Evolutionary conservation across 2,113 vertebrate species (phyloP).

Genomic region (Crotalus helleri): DNA sequence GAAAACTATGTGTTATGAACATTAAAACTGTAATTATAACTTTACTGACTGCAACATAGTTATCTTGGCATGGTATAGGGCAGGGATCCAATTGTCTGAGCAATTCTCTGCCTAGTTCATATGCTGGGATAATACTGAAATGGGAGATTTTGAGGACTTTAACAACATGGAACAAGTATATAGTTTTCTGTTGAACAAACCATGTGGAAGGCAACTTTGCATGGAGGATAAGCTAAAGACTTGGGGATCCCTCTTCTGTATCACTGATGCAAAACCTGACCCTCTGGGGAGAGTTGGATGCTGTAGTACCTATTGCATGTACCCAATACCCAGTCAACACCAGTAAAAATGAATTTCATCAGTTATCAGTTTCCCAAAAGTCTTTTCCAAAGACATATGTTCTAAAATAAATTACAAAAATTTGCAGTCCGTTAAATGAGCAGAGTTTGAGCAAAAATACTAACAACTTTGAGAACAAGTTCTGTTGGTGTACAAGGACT

Average conservation of each 20-base stretch:
- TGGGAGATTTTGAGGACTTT: not conserved
- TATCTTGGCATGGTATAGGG: not conserved
- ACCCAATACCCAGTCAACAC: not conserved
- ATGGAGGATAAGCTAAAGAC: not conserved
- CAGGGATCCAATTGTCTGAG: not conserved
- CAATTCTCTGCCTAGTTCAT: not conserved
- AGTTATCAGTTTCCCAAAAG: not conserved
- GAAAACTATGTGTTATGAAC: not conserved
- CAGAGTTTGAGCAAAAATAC: not conserved
- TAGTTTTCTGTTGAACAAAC: not conserved
- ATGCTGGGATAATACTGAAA: not conserved
- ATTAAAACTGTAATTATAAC: not conserved
- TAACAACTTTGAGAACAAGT: not conserved
- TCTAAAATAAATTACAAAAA: not conserved
- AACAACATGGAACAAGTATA: not conserved
- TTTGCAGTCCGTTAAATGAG: not conserved
- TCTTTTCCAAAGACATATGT: not conserved
- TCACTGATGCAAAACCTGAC: not conserved
- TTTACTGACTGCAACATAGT: not conserved
- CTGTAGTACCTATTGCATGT: not conserved
- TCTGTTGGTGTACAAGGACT: not conserved
- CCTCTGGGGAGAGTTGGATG: not conserved
- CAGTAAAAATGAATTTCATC: not conserved
- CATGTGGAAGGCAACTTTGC: not conserved
- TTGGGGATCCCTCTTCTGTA: not conserved